These are phyloP conservation scores for Sacculina carcini DNA, from an alignment of 2,888 invertebrate species.

Conservation along the genomic window DNA sequence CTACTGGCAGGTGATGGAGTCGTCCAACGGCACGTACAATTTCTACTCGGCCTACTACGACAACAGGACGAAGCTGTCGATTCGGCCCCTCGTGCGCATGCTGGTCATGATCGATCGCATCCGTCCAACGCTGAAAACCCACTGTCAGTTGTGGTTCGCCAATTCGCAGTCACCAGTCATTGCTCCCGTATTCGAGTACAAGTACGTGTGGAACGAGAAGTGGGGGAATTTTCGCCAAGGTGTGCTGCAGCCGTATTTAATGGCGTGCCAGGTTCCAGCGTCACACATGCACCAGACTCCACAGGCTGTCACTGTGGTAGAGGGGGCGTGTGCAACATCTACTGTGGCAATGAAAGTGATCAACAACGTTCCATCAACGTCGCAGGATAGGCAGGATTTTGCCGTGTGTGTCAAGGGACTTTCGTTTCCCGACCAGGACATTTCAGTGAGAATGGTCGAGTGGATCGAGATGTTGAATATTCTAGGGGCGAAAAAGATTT, in stretches of 20 bases:
- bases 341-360: conserved; percentile 60
- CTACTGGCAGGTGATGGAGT: conserved; percentile 66
- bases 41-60: conserved; percentile 73
- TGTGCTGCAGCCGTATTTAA: conserved; percentile 67
- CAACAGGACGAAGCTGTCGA: conserved; percentile 31
- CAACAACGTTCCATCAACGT: conserved; percentile 37
- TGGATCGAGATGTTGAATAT: conserved; percentile 72
- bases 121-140: conserved; percentile 51
- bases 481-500: conserved; percentile 70
- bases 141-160: conserved; percentile 73
- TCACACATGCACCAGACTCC: conserved; percentile 31
- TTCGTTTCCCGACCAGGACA: conserved; percentile 70
- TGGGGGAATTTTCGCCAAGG: conserved; percentile 83
- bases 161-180: conserved; percentile 48
- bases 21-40: conserved; percentile 65
- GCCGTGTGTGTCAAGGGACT: conserved; percentile 83
- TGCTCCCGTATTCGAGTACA: conserved; percentile 52
- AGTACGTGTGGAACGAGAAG: conserved; percentile 77
- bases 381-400: conserved; percentile 39
- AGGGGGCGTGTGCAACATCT: conserved; percentile 55
- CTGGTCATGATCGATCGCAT: conserved; percentile 71
- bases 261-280: conserved; percentile 61
- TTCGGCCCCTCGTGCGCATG: conserved; percentile 58
- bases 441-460: conserved; percentile 65
- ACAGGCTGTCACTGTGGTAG: conserved; percentile 58